Conservation (phyloP, 2,113 vertebrate genomes). For the Odontesthes bonariensis region DNA sequence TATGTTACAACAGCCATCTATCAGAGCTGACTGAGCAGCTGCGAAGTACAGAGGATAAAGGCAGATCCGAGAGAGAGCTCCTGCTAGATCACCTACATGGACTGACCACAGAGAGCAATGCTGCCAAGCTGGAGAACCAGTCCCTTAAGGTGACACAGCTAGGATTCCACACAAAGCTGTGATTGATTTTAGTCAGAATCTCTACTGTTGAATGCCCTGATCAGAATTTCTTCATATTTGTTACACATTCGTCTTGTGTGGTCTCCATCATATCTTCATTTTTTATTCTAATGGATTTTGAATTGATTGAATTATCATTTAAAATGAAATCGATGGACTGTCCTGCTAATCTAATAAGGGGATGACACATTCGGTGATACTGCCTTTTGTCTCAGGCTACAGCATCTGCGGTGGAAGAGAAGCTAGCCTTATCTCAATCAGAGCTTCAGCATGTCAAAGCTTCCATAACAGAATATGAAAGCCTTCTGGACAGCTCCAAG, state of each 20-base stretch:
- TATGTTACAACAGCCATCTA: slow-evolving; percentile 81
- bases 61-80: slow-evolving; percentile 80
- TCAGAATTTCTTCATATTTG: neutral
- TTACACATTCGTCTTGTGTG: neutral
- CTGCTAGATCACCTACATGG: slow-evolving; percentile 84
- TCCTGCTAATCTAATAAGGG: too few species aligned
- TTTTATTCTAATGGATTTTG: too few species aligned
- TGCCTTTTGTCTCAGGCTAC: slow-evolving; percentile 76
- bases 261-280: too few species aligned
- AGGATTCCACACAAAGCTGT: too few species aligned
- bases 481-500: slow-evolving; percentile 89
- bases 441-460: slow-evolving; percentile 90
- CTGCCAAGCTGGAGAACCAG: slow-evolving; percentile 88
- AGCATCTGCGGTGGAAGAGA: slow-evolving; percentile 86
- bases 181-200: neutral
- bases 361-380: neutral
- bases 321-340: too few species aligned
- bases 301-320: too few species aligned
- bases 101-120: slow-evolving; percentile 80
- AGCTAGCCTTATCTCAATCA: slow-evolving; percentile 83
- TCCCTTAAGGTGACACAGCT: slow-evolving; percentile 85
- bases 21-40: slow-evolving; percentile 86
- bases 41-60: slow-evolving; percentile 82
- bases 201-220: too few species aligned
- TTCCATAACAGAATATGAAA: slow-evolving; percentile 89